phyloP scores from a whole-genome alignment of 1,140 invertebrate species.

The Stegodyphus mimosarum region DNA sequence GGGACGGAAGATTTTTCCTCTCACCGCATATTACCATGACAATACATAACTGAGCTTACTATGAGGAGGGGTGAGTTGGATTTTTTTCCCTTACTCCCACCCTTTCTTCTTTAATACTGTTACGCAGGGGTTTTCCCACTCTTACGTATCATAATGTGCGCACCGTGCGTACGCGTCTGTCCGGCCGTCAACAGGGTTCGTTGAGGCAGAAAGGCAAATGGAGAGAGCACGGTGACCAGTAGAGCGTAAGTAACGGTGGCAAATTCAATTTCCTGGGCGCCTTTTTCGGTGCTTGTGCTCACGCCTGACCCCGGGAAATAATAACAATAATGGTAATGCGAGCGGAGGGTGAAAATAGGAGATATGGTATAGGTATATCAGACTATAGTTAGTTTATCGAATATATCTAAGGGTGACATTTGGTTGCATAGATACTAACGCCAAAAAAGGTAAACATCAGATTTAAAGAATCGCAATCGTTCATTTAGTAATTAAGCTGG shows the following conservation, averaged over 20 bases:
- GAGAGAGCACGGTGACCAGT: neutral
- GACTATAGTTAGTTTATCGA: too few relatives aligned
- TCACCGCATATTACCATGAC: neutral
- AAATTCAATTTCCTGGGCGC: conserved; percentile 12
- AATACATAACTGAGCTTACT: neutral
- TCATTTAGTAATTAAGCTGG: too few relatives aligned
- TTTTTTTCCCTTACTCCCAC: neutral
- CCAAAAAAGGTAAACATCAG: too few relatives aligned
- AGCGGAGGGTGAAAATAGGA: neutral
- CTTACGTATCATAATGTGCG: neutral
- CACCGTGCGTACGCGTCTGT: neutral
- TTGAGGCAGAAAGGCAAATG: neutral
- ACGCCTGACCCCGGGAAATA: conserved; percentile 2
- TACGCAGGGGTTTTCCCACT: neutral
- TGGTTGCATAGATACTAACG: too few relatives aligned
- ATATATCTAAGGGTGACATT: too few relatives aligned
- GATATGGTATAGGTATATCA: neutral
- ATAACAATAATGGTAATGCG: conserved; percentile 14
- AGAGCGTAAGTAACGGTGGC: conserved; percentile 11
- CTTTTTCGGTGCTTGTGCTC: neutral
- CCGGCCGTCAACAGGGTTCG: neutral
- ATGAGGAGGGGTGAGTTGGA: neutral
- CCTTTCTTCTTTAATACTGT: neutral
- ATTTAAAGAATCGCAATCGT: too few relatives aligned
- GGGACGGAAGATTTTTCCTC: neutral